A percentile compares a stretch with the other conserved stretches of the same genome.
Evolutionary conservation across 2,113 vertebrate genomes (phyloP).

Genomic region (Lophura nycthemera): DNA sequence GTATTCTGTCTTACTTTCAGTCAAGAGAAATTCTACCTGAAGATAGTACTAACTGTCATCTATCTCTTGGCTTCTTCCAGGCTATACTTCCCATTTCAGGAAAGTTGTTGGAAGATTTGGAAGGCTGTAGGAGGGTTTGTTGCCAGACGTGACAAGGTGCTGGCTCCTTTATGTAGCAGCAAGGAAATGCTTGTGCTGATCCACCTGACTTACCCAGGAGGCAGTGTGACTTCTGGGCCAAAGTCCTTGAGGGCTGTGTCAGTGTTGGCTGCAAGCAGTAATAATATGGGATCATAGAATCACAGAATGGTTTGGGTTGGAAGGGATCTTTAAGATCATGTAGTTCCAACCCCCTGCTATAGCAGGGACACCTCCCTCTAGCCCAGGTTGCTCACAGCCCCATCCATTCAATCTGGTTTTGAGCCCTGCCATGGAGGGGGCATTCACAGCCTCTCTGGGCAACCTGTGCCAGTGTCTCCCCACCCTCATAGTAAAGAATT

Average conservation of each 20-base stretch:
- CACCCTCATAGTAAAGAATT: too few species aligned
- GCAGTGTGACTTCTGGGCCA: background rate
- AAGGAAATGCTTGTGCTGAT: background rate
- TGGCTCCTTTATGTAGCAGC: background rate
- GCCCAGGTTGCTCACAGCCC: too few species aligned
- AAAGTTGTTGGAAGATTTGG: background rate
- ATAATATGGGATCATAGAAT: background rate
- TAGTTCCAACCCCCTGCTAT: too few species aligned
- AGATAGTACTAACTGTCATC: background rate
- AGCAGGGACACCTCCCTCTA: too few species aligned
- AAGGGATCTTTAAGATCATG: too few species aligned
- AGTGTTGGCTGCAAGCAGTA: background rate
- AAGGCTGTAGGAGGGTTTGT: too few species aligned
- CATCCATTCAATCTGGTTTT: too few species aligned
- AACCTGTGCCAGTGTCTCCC: too few species aligned
- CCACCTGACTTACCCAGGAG: background rate
- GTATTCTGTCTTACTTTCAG: background rate
- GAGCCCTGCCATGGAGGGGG: too few species aligned
- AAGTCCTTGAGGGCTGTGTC: background rate
- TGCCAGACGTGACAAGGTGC: background rate
- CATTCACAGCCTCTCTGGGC: too few species aligned
- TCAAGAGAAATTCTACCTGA: background rate
- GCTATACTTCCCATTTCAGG: background rate
- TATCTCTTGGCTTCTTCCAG: background rate
- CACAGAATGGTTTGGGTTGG: too few species aligned